Base-by-base conservation (phyloP, 2,888 invertebrate species). In the Caenorhabditis sp. region DNA sequence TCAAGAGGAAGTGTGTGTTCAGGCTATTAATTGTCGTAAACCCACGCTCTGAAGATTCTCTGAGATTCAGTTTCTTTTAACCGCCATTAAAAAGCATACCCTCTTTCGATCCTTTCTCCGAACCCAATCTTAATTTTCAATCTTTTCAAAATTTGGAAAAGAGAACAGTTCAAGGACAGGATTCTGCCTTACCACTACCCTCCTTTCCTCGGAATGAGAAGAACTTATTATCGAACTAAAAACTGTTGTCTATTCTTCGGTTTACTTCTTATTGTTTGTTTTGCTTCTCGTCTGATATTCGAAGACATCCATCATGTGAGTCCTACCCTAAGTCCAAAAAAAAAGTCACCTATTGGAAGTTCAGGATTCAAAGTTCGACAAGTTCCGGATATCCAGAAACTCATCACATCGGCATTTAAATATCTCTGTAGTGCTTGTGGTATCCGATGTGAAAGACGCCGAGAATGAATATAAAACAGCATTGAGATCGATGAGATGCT, bases 401-500 rank as follows among this genome's bases (percentile, higher is more conserved):
- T 22, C 68, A 16, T 24, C 54, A 1, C 6, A 24, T n/a, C 70
- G 70, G n/a, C 63, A 61, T 26, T 24, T 61, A 12, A 56, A 79
- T 31, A 72, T 79, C 16, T 64, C 56, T 16, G 56, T 79, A 14
- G 70, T 58, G 0, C 56, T 79, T 28, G 44, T 79, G 1, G 63
- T 79, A 16, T 63, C 49, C 16, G 51, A 64, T 47, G 26, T 58
- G 16, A 56, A 26, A 16, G 26, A 8, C 5, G 70, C 70, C n/a
- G 70, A 69, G 19, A 54, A 22, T n/a, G 79, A 79, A 0, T 79
- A 79, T 68, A 68, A 69, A 26, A 80, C 79, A 14, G 74, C 86
- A 4, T 47, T 86, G 28, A 63, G 26, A n/a, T 75, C 82, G 14
- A 26, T 86, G 2, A 41, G 66, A 49, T 86, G 86, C 38, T 86